Evolutionary conservation across 2,888 invertebrate species (phyloP).

Genomic region (Flabesymbios commensalis): DNA sequence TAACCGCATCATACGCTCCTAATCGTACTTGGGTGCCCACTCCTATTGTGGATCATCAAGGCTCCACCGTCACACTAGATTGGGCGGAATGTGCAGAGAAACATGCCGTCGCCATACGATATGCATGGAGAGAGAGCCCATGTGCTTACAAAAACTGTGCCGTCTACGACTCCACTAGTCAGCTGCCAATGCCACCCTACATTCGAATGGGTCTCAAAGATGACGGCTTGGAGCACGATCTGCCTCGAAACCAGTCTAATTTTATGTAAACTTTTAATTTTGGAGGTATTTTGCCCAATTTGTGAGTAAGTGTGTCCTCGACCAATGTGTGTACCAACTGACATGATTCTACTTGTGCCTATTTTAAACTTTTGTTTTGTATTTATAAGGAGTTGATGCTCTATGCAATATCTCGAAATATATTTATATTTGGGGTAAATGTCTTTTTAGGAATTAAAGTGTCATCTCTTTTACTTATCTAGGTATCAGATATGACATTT

Average conservation of each 20-base stretch:
- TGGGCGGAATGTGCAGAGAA: constrained; percentile 7
- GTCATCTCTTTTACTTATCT: no score
- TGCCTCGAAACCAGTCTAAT: constrained; percentile 9
- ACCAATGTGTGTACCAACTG: no score
- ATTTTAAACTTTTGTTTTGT: no score
- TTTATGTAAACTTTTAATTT: constrained; percentile 6
- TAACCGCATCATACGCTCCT: constrained; percentile 21
- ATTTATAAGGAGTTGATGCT: no score
- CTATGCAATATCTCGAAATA: no score
- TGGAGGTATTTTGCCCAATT: no score
- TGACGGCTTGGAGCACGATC: constrained; percentile 9
- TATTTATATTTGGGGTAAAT: no score
- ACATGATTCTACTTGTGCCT: no score
- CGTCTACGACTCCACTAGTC: constrained; percentile 11
- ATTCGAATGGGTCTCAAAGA: constrained; percentile 14
- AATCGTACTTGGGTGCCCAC: constrained; percentile 28
- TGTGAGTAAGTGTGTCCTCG: no score
- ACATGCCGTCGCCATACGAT: constrained; percentile 34
- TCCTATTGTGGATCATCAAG: constrained; percentile 7
- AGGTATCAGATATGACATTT: no score
- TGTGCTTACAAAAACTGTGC: constrained; percentile 13
- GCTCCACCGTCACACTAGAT: constrained; percentile 7
- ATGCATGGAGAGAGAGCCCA: constrained; percentile 40
- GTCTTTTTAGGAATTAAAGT: no score
- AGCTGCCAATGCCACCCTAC: constrained; percentile 27